phyloP scores from a whole-genome alignment of 64 coral and sea anemone genomes.

The Platygyra sinensis region DNA sequence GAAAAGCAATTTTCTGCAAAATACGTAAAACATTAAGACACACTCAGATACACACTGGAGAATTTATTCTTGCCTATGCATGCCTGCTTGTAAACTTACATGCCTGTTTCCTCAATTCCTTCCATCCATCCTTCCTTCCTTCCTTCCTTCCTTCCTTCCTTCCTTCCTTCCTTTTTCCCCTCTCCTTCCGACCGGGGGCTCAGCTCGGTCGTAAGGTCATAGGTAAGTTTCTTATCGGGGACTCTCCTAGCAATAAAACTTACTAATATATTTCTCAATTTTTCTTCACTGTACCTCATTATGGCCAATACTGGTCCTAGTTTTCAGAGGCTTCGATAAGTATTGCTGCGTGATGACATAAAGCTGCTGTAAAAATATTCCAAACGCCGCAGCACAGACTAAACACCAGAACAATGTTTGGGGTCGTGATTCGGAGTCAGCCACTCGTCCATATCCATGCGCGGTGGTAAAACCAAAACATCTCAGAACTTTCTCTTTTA shows the following conservation, averaged over 20 bases:
- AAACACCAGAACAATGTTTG: background rate
- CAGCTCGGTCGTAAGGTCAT: too few relatives aligned
- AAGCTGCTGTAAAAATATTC: background rate
- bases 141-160: too few relatives aligned
- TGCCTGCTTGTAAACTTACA: too few relatives aligned
- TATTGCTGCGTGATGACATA: background rate
- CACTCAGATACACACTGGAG: too few relatives aligned
- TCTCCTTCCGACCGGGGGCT: too few relatives aligned
- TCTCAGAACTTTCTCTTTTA: background rate
- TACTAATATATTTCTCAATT: background rate
- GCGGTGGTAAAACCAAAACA: slow-evolving; percentile 1
- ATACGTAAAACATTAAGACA: background rate
- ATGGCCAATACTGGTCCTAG: background rate
- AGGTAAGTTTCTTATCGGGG: too few relatives aligned
- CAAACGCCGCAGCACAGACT: background rate
- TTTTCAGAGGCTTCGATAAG: background rate
- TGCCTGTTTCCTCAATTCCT: too few relatives aligned
- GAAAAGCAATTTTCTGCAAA: background rate
- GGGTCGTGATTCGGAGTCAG: background rate
- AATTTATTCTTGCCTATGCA: too few relatives aligned
- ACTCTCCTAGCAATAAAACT: background rate
- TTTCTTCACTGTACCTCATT: background rate
- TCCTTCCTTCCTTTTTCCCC: too few relatives aligned
- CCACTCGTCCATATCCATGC: slow-evolving; percentile 10
- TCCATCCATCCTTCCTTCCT: too few relatives aligned